These are phyloP conservation scores for Mirza zaza DNA, from an alignment of 2,113 vertebrate species.

Conservation along the genomic window DNA sequence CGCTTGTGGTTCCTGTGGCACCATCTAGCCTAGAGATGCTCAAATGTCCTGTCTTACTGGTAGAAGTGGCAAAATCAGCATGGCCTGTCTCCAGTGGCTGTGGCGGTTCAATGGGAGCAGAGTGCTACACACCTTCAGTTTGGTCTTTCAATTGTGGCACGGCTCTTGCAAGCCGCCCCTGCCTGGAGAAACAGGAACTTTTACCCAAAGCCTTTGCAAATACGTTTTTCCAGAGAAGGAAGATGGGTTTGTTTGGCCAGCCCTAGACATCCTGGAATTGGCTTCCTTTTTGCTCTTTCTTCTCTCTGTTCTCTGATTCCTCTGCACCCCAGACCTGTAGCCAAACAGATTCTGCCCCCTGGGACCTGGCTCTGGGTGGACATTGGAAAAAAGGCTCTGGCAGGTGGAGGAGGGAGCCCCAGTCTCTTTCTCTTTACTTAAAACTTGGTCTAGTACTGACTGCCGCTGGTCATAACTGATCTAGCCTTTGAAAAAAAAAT, in stretches of 20 bases:
- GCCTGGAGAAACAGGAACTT: background rate
- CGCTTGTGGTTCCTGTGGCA: slow-evolving; percentile 5
- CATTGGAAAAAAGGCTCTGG: background rate
- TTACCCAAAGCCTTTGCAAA: background rate
- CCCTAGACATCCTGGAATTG: background rate
- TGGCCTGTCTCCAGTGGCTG: background rate
- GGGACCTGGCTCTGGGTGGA: background rate
- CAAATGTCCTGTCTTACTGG: background rate
- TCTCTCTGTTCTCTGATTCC: background rate
- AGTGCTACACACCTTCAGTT: background rate
- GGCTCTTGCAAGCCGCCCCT: background rate
- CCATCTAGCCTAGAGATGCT: background rate
- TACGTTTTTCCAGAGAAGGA: background rate
- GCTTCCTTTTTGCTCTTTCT: background rate
- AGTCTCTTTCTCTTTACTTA: background rate
- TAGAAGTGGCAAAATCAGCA: background rate
- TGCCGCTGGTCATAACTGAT: background rate
- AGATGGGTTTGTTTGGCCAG: background rate
- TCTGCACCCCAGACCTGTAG: background rate
- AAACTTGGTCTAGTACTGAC: background rate
- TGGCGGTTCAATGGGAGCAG: background rate
- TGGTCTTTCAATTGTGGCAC: background rate
- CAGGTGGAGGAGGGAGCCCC: background rate
- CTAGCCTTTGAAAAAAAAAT: background rate
- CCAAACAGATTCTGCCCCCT: background rate